phyloP scores from a whole-genome alignment of 2,797 vertebrate genomes.

The Poecilia picta region DNA sequence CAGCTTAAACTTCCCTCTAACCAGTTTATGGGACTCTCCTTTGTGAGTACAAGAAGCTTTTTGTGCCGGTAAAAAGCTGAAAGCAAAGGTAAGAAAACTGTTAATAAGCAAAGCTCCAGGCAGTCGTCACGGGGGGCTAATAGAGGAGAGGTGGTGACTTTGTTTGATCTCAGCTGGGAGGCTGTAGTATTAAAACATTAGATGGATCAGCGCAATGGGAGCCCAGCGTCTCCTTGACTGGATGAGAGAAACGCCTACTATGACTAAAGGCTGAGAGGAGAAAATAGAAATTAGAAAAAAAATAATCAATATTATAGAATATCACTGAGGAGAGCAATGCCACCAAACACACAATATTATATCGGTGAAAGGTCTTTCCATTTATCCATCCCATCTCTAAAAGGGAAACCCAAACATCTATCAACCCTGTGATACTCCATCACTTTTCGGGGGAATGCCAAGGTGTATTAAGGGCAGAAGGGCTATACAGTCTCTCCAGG shows the following conservation, averaged over 20 bases:
- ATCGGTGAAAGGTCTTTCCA: neutral
- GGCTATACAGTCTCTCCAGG: neutral
- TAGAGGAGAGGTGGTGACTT: conserved; percentile 28
- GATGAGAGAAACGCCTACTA: conserved; percentile 2
- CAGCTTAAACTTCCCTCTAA: neutral
- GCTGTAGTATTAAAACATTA: conserved; percentile 57
- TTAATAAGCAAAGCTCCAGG: conserved; percentile 57
- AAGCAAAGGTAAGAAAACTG: conserved; percentile 32
- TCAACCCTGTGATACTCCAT: neutral
- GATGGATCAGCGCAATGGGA: conserved; percentile 47
- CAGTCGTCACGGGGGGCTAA: conserved; percentile 39
- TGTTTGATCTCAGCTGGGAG: conserved; percentile 69
- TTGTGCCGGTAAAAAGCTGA: conserved; percentile 33
- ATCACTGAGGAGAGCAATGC: neutral
- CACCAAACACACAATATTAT: neutral
- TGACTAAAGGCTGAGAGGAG: conserved; percentile 23
- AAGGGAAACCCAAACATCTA: neutral
- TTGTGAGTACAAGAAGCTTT: conserved; percentile 26
- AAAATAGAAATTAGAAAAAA: neutral
- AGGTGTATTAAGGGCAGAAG: too few species aligned
- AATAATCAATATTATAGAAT: conserved; percentile 1
- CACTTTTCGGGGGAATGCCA: too few species aligned
- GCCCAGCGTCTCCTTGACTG: conserved; percentile 32
- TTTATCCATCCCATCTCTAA: neutral
- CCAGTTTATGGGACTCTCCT: conserved; percentile 9